Conservation (phyloP, 2,113 vertebrate genomes). For the Eretmochelys imbricata region DNA sequence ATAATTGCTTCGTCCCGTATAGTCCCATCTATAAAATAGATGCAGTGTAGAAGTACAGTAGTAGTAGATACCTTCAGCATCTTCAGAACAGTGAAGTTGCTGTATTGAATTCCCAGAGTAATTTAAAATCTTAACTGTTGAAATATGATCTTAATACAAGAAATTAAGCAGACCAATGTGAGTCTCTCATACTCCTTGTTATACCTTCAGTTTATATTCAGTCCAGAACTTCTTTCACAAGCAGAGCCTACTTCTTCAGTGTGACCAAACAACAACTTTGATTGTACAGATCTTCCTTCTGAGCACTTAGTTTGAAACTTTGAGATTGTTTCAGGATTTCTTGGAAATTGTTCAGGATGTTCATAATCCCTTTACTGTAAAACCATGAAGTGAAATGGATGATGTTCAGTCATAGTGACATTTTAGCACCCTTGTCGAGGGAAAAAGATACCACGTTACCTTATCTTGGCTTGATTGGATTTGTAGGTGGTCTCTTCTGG, state of each 20-base stretch:
- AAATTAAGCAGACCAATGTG: neutral
- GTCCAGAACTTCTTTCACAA: neutral
- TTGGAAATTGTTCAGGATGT: neutral
- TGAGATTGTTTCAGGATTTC: neutral
- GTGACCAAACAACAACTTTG: neutral
- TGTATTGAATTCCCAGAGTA: neutral
- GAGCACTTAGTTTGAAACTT: neutral
- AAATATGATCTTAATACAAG: neutral
- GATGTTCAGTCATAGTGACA: neutral
- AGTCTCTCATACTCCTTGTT: neutral
- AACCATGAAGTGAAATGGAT: neutral
- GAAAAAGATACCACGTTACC: neutral
- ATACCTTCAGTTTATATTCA: neutral
- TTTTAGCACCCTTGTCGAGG: neutral
- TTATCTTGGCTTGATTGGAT: rapidly evolving
- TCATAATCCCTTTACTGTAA: neutral
- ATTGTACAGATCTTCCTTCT: neutral
- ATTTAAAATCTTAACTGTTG: neutral
- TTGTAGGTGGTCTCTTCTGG: neutral
- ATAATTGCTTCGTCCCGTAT: neutral
- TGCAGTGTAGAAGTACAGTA: neutral
- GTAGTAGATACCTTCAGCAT: neutral
- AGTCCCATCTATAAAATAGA: neutral
- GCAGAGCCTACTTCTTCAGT: neutral
- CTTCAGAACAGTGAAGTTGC: neutral